Evolutionary conservation across 2,797 vertebrate genomes (phyloP).

Genomic region (Paguma larvata): DNA sequence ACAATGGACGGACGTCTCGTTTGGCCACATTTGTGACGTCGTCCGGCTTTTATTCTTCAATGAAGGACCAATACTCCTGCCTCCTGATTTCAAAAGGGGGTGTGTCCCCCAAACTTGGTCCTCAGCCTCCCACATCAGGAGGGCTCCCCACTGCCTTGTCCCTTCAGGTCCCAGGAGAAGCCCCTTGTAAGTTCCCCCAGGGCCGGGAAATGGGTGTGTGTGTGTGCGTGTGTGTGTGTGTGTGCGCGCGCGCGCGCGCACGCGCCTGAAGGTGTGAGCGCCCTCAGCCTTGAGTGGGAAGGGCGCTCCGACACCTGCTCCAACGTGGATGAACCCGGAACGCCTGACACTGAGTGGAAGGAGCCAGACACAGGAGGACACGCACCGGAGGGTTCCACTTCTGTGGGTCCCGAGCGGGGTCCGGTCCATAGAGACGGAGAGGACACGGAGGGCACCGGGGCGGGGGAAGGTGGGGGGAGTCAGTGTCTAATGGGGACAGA

Average conservation of each 20-base stretch:
- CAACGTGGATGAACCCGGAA: not conserved
- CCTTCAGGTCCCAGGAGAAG: not conserved
- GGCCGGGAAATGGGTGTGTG: too few relatives aligned
- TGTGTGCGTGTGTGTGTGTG: too few relatives aligned
- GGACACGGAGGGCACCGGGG: not conserved
- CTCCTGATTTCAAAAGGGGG: not conserved
- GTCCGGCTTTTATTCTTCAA: not conserved
- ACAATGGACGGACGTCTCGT: not conserved
- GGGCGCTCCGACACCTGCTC: not conserved
- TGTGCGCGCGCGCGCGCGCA: too few relatives aligned
- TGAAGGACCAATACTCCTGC: not conserved
- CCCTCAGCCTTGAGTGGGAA: not conserved
- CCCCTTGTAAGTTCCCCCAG: not conserved
- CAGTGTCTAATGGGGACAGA: not conserved
- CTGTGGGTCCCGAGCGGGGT: not conserved
- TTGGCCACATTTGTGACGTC: not conserved
- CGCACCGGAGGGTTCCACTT: not conserved
- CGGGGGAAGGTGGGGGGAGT: fast-evolving
- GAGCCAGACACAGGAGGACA: not conserved
- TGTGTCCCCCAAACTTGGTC: not conserved
- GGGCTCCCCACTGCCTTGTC: not conserved
- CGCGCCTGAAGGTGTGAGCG: too few relatives aligned
- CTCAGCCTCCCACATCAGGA: not conserved
- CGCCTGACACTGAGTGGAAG: not conserved
- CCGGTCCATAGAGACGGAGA: not conserved